Evolutionary conservation across 2,888 invertebrate species (phyloP).

Genomic region (Tuberolachnus salignus): DNA sequence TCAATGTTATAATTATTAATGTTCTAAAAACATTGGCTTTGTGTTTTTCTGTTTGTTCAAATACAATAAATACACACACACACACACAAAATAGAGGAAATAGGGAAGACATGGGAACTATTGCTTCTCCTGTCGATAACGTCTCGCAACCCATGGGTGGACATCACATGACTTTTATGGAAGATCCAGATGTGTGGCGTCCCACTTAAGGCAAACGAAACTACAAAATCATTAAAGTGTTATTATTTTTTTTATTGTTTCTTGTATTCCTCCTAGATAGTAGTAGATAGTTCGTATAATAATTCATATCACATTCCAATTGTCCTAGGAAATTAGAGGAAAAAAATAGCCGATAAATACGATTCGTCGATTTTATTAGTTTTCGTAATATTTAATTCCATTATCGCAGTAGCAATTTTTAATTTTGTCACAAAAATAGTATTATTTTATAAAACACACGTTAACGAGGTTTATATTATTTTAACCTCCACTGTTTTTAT

Average conservation of each 20-base stretch:
- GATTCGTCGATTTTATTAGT: constrained; percentile 3
- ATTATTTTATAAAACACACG: no score
- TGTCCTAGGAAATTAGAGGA: no score
- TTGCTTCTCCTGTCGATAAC: constrained; percentile 70
- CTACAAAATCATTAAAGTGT: constrained; percentile 8
- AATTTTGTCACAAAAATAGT: not conserved
- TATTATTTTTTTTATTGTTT: not conserved
- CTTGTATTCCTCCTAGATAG: constrained; percentile 2
- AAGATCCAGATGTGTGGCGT: constrained; percentile 92
- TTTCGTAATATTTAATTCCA: not conserved
- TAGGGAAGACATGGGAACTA: constrained; percentile 83
- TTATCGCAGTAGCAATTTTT: not conserved
- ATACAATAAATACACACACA: not conserved
- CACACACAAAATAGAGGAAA: constrained; percentile 70
- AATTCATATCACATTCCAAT: not conserved
- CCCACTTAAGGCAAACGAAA: constrained; percentile 69
- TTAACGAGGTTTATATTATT: no score
- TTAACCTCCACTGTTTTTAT: no score
- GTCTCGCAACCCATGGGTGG: constrained; percentile 69
- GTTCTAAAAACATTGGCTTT: constrained; percentile 26
- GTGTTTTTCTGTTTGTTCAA: constrained; percentile 43
- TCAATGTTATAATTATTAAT: no score
- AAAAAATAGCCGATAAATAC: not conserved
- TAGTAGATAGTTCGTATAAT: constrained; percentile 12
- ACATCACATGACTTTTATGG: constrained; percentile 84